Evolutionary conservation across 1,140 invertebrate species (phyloP).

Genomic region (Diploscapter pachys): DNA sequence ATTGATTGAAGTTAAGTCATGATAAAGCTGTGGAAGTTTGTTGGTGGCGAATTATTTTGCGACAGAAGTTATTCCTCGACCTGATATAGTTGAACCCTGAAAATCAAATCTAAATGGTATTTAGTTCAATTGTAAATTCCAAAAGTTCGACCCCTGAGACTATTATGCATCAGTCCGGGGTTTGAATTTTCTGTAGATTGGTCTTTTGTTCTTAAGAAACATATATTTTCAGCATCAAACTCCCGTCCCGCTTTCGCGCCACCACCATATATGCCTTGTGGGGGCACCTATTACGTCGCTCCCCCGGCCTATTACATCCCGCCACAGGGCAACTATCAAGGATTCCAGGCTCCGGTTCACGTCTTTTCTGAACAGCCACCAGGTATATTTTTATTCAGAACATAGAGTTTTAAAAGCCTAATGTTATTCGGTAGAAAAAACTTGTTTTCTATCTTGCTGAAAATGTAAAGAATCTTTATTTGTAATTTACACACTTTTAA

Average conservation of each 20-base stretch:
- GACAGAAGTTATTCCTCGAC: too few species aligned
- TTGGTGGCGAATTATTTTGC: too few species aligned
- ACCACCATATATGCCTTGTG: slow-evolving; percentile 33
- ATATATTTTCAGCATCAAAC: slow-evolving; percentile 32
- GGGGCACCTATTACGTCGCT: slow-evolving; percentile 28
- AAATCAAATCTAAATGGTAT: too few species aligned
- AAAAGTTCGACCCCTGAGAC: too few species aligned
- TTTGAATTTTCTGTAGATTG: background rate
- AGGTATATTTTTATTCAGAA: slow-evolving; percentile 7
- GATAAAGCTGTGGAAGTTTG: too few species aligned
- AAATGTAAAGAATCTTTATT: too few species aligned
- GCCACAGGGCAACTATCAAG: slow-evolving; percentile 32
- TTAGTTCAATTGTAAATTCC: too few species aligned
- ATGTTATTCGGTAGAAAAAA: background rate
- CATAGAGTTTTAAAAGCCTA: too few species aligned
- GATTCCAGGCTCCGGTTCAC: slow-evolving; percentile 39
- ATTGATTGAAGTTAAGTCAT: too few species aligned
- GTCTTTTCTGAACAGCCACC: slow-evolving; percentile 42
- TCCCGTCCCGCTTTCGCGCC: slow-evolving; percentile 35
- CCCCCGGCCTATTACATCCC: slow-evolving; percentile 39
- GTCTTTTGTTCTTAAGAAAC: background rate
- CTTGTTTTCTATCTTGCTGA: background rate
- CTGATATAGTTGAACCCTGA: too few species aligned
- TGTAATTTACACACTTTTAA: background rate
- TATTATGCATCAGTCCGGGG: background rate